A percentile compares a stretch with the other conserved stretches of the same genome.
Evolutionary conservation across 2,113 vertebrate genomes (phyloP).

Genomic region (Hypanus sabinus): DNA sequence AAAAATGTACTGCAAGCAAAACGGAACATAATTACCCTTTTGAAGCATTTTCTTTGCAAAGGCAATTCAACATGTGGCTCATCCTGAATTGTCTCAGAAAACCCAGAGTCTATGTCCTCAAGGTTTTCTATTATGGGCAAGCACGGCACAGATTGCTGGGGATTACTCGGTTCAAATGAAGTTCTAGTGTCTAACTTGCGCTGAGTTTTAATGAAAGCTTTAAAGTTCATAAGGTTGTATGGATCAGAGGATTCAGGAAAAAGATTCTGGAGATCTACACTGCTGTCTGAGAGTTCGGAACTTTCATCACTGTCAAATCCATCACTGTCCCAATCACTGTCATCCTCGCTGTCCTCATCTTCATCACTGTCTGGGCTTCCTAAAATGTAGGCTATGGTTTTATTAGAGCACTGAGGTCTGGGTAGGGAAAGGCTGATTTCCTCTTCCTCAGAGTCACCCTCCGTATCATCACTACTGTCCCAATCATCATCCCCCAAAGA

Average conservation of each 20-base stretch:
- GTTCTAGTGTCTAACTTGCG: constrained; percentile 5
- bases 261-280: constrained; percentile 76
- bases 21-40: constrained; percentile 55
- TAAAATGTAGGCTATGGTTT: constrained; percentile 83
- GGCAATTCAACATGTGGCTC: neutral
- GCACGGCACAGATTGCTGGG: constrained; percentile 18
- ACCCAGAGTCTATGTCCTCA: constrained; percentile 49
- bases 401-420: constrained; percentile 69
- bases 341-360: constrained; percentile 50
- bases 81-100: constrained; percentile 44
- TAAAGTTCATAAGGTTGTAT: constrained; percentile 82
- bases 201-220: constrained; percentile 63
- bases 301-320: constrained; percentile 79
- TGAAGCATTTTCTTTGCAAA: constrained; percentile 37
- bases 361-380: constrained; percentile 71
- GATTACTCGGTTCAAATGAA: neutral
- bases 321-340: constrained; percentile 58
- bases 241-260: constrained; percentile 75
- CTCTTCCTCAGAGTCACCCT: constrained; percentile 14
- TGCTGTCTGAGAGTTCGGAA: constrained; percentile 54
- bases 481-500: neutral
- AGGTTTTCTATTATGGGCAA: constrained; percentile 44
- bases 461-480: neutral
- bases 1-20: neutral
- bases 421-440: fast-evolving